These are phyloP conservation scores for Pentamera pediparva DNA, from an alignment of 53 echinoderm and acorn worm genomes.

Conservation along the genomic window DNA sequence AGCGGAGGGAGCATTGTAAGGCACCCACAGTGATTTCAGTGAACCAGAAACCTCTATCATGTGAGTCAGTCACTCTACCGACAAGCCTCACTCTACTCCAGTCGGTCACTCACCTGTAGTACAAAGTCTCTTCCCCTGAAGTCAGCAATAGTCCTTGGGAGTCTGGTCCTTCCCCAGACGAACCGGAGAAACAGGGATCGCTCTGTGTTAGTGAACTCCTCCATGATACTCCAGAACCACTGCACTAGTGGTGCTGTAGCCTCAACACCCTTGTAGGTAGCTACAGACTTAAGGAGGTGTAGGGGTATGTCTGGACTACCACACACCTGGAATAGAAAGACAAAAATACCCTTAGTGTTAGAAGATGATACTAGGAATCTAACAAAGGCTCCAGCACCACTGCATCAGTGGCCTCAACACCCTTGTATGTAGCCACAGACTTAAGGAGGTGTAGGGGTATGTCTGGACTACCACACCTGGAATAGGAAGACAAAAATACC, in stretches of 20 bases:
- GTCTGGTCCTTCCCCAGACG: constrained; percentile 88
- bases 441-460: constrained; percentile 92
- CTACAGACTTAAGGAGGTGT: constrained; percentile 87
- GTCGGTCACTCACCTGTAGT: constrained; percentile 60
- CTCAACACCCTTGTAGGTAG: constrained; percentile 95
- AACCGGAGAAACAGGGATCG: constrained; percentile 90
- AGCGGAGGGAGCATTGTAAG: no score
- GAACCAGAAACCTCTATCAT: no score
- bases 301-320: constrained; percentile 96
- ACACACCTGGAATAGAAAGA: constrained; percentile 59
- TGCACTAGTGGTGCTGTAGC: constrained; percentile 66
- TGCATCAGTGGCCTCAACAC: constrained; percentile 74
- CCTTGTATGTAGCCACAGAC: constrained; percentile 95
- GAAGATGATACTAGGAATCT: no score
- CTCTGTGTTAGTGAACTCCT: constrained; percentile 90
- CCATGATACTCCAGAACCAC: constrained; percentile 99
- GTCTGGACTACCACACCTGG: constrained; percentile 94
- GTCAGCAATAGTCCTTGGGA: constrained; percentile 94
- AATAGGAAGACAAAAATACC: no score
- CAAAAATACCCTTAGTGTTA: background rate
- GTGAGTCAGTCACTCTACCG: background rate
- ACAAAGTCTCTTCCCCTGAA: constrained; percentile 96
- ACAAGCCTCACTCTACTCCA: background rate
- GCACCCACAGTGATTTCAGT: no score
- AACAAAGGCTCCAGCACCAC: constrained; percentile 99